Evolutionary conservation across 2,888 invertebrate genomes (phyloP).

Genomic region (Bombyx huttoni): DNA sequence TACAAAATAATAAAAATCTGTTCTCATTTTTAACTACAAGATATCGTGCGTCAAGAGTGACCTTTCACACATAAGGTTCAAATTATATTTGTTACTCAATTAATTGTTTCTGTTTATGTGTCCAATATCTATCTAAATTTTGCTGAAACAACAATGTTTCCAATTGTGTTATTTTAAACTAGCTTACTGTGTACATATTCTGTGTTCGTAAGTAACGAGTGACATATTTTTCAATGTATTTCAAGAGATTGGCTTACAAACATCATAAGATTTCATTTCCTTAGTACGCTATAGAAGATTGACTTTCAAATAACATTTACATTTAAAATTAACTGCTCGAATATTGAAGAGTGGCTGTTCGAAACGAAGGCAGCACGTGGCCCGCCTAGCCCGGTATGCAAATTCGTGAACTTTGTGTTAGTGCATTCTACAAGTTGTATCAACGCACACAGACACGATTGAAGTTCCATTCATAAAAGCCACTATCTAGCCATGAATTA

Average conservation of each 20-base stretch:
- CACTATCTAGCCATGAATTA: conserved; percentile 70
- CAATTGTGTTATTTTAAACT: too few relatives aligned
- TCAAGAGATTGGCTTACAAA: conserved; percentile 20
- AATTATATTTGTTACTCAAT: too few relatives aligned
- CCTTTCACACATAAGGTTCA: too few relatives aligned
- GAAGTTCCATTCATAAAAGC: conserved; percentile 67
- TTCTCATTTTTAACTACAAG: too few relatives aligned
- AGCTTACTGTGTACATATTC: too few relatives aligned
- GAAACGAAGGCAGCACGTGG: conserved; percentile 56
- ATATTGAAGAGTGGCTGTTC: conserved; percentile 63
- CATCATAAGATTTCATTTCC: conserved; percentile 29
- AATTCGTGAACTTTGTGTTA: conserved; percentile 39
- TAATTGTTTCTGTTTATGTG: too few relatives aligned
- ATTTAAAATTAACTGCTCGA: conserved; percentile 59
- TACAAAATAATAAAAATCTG: too few relatives aligned
- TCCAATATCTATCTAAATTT: too few relatives aligned
- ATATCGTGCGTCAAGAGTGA: too few relatives aligned
- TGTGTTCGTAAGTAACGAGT: not conserved
- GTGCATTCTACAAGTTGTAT: conserved; percentile 23
- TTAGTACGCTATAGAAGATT: conserved; percentile 34
- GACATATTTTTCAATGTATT: not conserved
- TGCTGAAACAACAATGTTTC: too few relatives aligned
- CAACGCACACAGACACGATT: conserved; percentile 41
- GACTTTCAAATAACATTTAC: conserved; percentile 58
- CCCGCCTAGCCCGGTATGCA: conserved; percentile 58